Evolutionary conservation across 2,797 vertebrate genomes (phyloP).

Genomic region (Sebastolobus altivelis): DNA sequence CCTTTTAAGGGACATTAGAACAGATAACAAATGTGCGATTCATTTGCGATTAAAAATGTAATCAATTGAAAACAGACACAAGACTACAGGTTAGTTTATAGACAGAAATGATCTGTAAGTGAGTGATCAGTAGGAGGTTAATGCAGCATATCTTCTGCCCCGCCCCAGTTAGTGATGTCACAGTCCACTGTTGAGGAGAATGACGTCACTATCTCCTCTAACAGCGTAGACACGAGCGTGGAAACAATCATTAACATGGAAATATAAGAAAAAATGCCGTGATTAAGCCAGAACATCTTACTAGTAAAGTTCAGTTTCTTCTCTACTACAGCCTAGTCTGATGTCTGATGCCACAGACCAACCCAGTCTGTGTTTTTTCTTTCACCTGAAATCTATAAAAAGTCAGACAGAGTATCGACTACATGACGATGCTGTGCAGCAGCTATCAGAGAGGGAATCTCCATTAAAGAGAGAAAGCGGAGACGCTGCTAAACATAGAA

Average conservation of each 20-base stretch:
- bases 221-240: neutral
- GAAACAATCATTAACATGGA: neutral
- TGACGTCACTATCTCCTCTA: neutral
- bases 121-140: too few species aligned
- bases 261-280: neutral
- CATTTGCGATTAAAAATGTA: too few species aligned
- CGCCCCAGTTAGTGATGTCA: neutral
- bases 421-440: constrained; percentile 11
- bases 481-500: constrained; percentile 37
- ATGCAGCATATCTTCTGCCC: too few species aligned
- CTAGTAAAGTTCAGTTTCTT: neutral
- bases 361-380: neutral
- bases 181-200: too few species aligned
- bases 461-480: constrained; percentile 26
- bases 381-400: constrained; percentile 17
- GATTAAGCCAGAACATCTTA: too few species aligned
- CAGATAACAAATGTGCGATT: too few species aligned
- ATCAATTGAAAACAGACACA: too few species aligned
- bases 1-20: neutral
- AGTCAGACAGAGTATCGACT: constrained; percentile 22
- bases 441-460: constrained; percentile 37
- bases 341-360: too few species aligned
- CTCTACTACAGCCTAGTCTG: neutral
- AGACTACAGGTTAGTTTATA: neutral
- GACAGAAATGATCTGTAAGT: neutral